These are phyloP conservation scores for Fragum sueziense DNA, from an alignment of 2,888 invertebrate genomes.

Conservation along the genomic window DNA sequence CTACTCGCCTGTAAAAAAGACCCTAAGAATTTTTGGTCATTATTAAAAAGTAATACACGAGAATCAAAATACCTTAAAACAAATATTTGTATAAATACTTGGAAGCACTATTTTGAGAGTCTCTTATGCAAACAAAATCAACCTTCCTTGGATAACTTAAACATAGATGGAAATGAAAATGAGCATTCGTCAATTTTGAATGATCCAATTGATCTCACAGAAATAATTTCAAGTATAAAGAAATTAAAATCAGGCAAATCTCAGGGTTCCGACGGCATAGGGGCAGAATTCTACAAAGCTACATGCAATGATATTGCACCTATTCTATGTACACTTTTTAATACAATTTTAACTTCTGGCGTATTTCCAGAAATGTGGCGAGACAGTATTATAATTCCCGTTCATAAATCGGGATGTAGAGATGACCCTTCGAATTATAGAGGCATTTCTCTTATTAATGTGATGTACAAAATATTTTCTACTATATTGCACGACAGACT, in stretches of 20 bases:
- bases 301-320: no score
- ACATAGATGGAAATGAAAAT: background rate
- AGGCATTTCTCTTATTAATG: background rate
- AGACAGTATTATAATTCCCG: background rate
- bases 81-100: no score
- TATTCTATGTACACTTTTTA: background rate
- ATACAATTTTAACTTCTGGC: background rate
- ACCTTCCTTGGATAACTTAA: background rate
- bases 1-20: no score
- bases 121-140: background rate
- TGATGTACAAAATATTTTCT: conserved; percentile 6
- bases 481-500: background rate
- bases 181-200: background rate
- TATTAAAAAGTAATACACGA: no score
- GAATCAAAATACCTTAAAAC: no score
- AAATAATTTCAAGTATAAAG: background rate
- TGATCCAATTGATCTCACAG: background rate
- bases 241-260: background rate
- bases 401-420: background rate
- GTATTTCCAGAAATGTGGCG: background rate
- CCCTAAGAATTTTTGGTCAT: no score
- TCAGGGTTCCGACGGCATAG: background rate
- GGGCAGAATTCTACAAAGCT: background rate
- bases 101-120: background rate
- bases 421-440: background rate